Conservation (phyloP, 2,888 invertebrate genomes). For the Mythimna lalbum region DNA sequence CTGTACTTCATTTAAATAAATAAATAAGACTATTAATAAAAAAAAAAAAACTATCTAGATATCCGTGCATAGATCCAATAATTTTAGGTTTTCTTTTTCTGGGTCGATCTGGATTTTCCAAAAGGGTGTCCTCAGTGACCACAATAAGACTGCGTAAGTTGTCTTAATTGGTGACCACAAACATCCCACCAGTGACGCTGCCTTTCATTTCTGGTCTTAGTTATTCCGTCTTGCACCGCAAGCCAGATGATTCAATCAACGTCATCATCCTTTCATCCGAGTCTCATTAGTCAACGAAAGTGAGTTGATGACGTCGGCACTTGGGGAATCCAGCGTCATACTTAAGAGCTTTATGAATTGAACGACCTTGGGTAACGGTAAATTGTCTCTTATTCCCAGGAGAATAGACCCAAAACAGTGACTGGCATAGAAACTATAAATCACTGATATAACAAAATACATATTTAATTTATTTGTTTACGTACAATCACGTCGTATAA, state of each 20-base stretch:
- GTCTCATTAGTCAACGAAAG: constrained; percentile 15
- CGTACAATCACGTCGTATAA: neutral
- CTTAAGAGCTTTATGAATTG: neutral
- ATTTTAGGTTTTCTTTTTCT: neutral
- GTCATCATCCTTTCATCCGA: constrained; percentile 9
- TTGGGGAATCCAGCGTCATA: neutral
- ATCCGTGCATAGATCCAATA: too few relatives aligned
- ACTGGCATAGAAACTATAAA: neutral
- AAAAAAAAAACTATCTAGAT: too few relatives aligned
- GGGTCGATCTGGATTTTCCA: neutral
- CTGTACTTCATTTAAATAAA: too few relatives aligned
- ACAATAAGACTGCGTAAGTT: too few relatives aligned
- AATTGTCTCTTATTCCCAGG: neutral
- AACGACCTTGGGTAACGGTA: too few relatives aligned
- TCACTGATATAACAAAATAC: too few relatives aligned
- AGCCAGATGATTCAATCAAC: constrained; percentile 16
- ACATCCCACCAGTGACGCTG: constrained; percentile 1
- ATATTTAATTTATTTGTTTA: too few relatives aligned
- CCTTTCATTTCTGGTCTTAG: neutral
- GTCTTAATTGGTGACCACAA: constrained; percentile 14
- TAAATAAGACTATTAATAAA: too few relatives aligned
- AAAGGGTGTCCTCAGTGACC: neutral
- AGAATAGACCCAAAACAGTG: neutral
- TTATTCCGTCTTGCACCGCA: neutral
- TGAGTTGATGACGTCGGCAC: neutral